phyloP scores from a whole-genome alignment of 2,113 vertebrate genomes.

The Xenopus laevis region DNA sequence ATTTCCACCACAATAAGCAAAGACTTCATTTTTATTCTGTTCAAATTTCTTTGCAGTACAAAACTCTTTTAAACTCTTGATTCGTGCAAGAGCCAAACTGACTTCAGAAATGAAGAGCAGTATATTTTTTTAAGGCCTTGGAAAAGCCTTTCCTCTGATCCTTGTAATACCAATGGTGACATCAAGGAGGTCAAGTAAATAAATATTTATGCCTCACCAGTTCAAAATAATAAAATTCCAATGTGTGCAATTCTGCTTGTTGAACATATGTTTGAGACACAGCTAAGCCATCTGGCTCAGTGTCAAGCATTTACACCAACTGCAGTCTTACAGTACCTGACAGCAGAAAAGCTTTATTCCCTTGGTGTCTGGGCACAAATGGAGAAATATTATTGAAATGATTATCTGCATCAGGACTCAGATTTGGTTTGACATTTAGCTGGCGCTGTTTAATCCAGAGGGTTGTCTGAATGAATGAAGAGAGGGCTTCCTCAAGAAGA shows the following conservation, averaged over 20 bases:
- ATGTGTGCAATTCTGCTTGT: constrained; percentile 93
- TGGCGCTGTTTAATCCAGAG: constrained; percentile 99
- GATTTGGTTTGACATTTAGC: constrained; percentile 99
- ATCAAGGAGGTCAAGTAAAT: constrained; percentile 82
- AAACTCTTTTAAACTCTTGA: constrained; percentile 17
- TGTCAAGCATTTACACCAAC: constrained; percentile 99
- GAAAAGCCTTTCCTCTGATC: constrained; percentile 57
- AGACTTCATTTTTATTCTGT: too few relatives aligned
- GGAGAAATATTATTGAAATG: constrained; percentile 99
- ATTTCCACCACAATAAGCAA: too few relatives aligned
- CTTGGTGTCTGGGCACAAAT: constrained; percentile 98
- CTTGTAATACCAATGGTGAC: constrained; percentile 71
- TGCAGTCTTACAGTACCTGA: constrained; percentile 98
- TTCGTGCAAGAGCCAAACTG: constrained; percentile 9
- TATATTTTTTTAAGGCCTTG: constrained; percentile 45
- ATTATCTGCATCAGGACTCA: constrained; percentile 99
- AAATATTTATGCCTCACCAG: constrained; percentile 89
- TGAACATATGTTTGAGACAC: constrained; percentile 99
- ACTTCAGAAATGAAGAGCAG: constrained; percentile 16
- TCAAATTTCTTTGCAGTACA: too few relatives aligned
- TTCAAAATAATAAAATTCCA: constrained; percentile 98
- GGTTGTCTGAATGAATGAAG: constrained; percentile 98
- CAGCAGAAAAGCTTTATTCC: constrained; percentile 99
- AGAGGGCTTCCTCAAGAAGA: constrained; percentile 95
- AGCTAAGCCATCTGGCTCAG: constrained; percentile 99